phyloP scores from a whole-genome alignment of 2,113 vertebrate genomes.

The Corythaixoides concolor region DNA sequence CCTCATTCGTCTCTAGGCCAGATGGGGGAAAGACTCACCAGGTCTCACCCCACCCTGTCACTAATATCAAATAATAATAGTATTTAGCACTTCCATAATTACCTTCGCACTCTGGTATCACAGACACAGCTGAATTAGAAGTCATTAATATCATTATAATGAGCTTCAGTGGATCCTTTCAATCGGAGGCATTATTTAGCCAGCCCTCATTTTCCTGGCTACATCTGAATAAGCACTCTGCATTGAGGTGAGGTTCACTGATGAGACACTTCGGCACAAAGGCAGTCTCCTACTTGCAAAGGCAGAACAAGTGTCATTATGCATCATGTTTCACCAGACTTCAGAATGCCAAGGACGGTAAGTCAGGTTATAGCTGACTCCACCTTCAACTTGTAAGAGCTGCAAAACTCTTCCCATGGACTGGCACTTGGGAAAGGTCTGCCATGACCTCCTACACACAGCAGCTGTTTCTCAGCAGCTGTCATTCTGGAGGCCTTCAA shows the following conservation, averaged over 20 bases:
- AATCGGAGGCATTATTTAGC: constrained; percentile 21
- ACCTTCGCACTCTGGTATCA: constrained; percentile 37
- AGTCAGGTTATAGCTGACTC: constrained; percentile 22
- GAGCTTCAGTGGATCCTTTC: constrained; percentile 51
- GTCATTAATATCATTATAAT: constrained; percentile 42
- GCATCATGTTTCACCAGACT: constrained; percentile 43
- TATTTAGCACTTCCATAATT: constrained; percentile 57
- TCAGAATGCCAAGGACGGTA: constrained; percentile 36
- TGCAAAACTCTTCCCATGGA: background rate
- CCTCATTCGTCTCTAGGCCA: constrained; percentile 41
- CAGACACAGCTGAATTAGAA: constrained; percentile 47
- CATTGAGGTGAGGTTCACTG: constrained; percentile 19
- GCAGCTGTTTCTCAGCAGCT: background rate
- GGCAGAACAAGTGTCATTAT: constrained; percentile 40
- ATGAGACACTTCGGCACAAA: constrained; percentile 22
- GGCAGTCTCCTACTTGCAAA: constrained; percentile 34
- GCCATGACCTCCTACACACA: background rate
- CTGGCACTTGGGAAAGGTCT: background rate
- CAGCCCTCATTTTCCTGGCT: constrained; percentile 24
- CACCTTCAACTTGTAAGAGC: background rate
- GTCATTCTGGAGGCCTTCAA: background rate
- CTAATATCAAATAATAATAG: constrained; percentile 65
- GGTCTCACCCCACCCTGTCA: constrained; percentile 32
- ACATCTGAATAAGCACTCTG: constrained; percentile 42
- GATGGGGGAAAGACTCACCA: background rate